Conservation (phyloP, 2,113 vertebrate genomes). For the Bathybates hornii region DNA sequence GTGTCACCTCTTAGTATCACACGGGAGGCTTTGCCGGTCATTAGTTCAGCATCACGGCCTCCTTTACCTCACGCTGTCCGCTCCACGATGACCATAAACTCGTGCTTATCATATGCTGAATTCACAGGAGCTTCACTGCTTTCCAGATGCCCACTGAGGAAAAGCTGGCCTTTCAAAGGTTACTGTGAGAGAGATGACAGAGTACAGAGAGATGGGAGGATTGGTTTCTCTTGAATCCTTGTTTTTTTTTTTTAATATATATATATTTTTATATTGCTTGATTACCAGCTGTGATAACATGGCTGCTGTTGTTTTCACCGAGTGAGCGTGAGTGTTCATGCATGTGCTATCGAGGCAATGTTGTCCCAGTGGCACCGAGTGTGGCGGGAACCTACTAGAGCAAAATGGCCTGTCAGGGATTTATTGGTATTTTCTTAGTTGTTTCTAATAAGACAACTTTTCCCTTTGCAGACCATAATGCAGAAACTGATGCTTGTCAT, state of each 20-base stretch:
- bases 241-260: not conserved
- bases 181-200: not conserved
- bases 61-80: not conserved
- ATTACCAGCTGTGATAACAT: not conserved
- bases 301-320: not conserved
- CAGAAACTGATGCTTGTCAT: not conserved
- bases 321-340: not conserved
- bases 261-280: not conserved
- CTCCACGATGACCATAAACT: not conserved
- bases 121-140: not conserved
- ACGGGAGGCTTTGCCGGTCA: not conserved
- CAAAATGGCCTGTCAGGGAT: not conserved
- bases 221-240: not conserved
- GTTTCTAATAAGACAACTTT: not conserved
- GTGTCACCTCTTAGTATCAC: not conserved
- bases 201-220: not conserved
- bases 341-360: not conserved
- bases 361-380: not conserved
- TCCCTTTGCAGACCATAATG: not conserved
- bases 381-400: not conserved
- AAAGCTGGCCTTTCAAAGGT: slow-evolving; percentile 35
- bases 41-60: not conserved
- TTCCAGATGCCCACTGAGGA: slow-evolving; percentile 17
- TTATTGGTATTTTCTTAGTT: not conserved
- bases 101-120: not conserved